Evolutionary conservation across 2,113 vertebrate genomes (phyloP).

Genomic region (Petrocephalus zakoni): DNA sequence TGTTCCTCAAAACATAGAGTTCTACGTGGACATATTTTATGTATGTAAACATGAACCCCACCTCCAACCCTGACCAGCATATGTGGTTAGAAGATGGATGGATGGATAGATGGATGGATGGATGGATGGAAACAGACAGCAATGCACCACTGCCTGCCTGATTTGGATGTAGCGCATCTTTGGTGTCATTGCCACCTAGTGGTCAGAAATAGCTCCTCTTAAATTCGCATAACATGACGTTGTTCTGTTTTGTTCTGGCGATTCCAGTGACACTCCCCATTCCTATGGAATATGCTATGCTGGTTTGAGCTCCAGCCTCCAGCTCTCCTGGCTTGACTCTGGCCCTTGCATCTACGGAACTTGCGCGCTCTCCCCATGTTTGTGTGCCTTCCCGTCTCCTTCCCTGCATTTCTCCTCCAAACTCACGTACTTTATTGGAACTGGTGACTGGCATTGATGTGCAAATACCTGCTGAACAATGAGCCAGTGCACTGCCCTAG

Average conservation of each 20-base stretch:
- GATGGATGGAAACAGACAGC: not conserved
- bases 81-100: not conserved
- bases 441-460: not conserved
- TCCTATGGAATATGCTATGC: not conserved
- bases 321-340: not conserved
- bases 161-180: not conserved
- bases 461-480: not conserved
- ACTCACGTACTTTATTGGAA: not conserved
- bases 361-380: not conserved
- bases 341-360: not conserved
- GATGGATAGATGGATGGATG: not conserved
- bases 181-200: constrained; percentile 16
- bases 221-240: not conserved
- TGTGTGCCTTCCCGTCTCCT: not conserved
- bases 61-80: not conserved
- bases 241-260: not conserved
- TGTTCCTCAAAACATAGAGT: not conserved
- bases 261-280: not conserved
- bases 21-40: not conserved
- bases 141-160: not conserved
- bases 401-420: not conserved
- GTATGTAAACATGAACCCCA: not conserved
- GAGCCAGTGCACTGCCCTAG: not conserved
- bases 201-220: not conserved
- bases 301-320: not conserved